Evolutionary conservation across 2,888 invertebrate species (phyloP).

Genomic region (Hemistola chrysoprasaria): DNA sequence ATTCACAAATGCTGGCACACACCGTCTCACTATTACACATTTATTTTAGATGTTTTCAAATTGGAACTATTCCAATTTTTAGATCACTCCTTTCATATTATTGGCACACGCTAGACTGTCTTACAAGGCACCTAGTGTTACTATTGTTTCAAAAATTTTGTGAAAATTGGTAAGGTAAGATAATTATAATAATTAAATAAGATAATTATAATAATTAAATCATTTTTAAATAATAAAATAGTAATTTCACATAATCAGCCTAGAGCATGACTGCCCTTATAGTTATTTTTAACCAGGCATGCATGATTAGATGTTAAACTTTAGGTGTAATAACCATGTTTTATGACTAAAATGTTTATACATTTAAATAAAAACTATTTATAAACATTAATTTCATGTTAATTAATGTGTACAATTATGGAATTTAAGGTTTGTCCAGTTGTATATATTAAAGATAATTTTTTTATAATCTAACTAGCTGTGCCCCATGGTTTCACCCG

Average conservation of each 20-base stretch:
- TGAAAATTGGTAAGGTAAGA: conserved; percentile 24
- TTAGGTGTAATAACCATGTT: background rate
- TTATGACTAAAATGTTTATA: conserved; percentile 9
- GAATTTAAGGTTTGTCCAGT: too few species aligned
- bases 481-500: too few species aligned
- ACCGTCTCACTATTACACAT: conserved; percentile 54
- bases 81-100: conserved; percentile 57
- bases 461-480: too few species aligned
- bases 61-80: conserved; percentile 74
- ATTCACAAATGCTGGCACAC: conserved; percentile 58
- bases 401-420: too few species aligned
- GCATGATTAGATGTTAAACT: conserved; percentile 5
- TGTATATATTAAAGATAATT: too few species aligned
- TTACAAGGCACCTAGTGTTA: conserved; percentile 2
- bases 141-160: conserved; percentile 8
- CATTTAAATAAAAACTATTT: conserved; percentile 4
- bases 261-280: conserved; percentile 16
- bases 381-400: conserved; percentile 29
- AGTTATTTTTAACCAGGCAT: conserved; percentile 24
- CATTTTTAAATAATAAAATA: too few species aligned
- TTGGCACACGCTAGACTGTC: conserved; percentile 20
- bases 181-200: conserved; percentile 2
- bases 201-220: conserved; percentile 1
- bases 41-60: conserved; percentile 75
- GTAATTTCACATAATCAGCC: conserved; percentile 2